A percentile compares a stretch with the other conserved stretches of the same genome.
phyloP scores from a whole-genome alignment of 2,888 invertebrate genomes.

The Linnaemya vulpina region DNA sequence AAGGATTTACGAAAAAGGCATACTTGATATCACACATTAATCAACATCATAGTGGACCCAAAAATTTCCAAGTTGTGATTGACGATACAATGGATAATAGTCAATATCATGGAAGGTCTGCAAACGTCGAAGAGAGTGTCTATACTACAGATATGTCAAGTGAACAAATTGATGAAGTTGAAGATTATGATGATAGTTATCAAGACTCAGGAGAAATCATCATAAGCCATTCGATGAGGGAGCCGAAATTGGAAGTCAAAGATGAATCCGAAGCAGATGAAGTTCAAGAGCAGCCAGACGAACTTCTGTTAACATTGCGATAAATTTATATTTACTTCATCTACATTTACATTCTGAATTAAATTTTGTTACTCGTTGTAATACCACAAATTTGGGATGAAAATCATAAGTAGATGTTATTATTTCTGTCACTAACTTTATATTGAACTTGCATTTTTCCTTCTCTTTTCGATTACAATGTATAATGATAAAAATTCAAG shows the following conservation, averaged over 20 bases:
- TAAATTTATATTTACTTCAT: conserved; percentile 16
- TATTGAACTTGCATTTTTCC: background rate
- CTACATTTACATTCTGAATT: background rate
- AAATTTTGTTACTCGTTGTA: background rate
- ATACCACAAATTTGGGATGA: background rate
- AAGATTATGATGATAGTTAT: conserved; percentile 67
- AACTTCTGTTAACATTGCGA: conserved; percentile 51
- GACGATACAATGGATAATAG: conserved; percentile 39
- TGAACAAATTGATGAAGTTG: conserved; percentile 71
- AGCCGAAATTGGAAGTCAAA: conserved; percentile 66
- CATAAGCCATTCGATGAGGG: conserved; percentile 59
- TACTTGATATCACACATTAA: conserved; percentile 79
- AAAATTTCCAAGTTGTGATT: background rate
- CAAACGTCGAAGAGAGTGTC: conserved; percentile 76
- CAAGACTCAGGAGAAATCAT: conserved; percentile 72
- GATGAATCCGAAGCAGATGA: conserved; percentile 73
- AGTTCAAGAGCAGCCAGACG: conserved; percentile 71
- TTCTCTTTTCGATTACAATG: background rate
- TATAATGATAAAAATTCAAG: background rate
- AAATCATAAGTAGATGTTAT: background rate
- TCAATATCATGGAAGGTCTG: conserved; percentile 39
- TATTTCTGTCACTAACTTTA: background rate
- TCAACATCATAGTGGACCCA: conserved; percentile 74
- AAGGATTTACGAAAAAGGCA: conserved; percentile 82
- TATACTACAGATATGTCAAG: conserved; percentile 75